These are phyloP conservation scores for Smutsia temminckii DNA, from an alignment of 2,797 vertebrate genomes.

Conservation along the genomic window DNA sequence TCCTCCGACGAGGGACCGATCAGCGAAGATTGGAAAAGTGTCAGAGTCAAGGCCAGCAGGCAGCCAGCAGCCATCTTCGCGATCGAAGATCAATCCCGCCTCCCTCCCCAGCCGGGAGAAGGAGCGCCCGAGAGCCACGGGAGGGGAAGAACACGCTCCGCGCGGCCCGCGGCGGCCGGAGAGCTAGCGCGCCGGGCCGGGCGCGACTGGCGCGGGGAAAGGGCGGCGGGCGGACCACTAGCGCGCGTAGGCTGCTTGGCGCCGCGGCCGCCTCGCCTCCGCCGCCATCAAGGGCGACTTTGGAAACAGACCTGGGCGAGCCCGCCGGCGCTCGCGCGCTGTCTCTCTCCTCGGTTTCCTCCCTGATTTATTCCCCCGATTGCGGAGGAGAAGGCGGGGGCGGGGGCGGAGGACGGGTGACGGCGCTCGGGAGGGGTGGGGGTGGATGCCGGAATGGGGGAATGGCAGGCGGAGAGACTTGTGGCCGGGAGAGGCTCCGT, in stretches of 20 bases:
- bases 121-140: slow-evolving; percentile 2
- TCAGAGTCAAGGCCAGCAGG: slow-evolving; percentile 88
- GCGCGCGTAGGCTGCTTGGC: slow-evolving; percentile 81
- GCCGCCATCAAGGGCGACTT: slow-evolving; percentile 91
- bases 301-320: slow-evolving; percentile 86
- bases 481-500: slow-evolving; percentile 47
- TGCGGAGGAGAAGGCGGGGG: slow-evolving; percentile 63
- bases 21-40: slow-evolving; percentile 87
- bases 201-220: neutral
- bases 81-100: slow-evolving; percentile 82
- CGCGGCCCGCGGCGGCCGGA: neutral
- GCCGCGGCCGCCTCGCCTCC: slow-evolving; percentile 87
- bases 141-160: neutral
- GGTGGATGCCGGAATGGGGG: neutral
- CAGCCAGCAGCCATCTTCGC: slow-evolving; percentile 94
- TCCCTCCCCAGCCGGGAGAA: neutral
- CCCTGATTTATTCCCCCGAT: slow-evolving; percentile 84
- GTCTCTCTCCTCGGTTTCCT: slow-evolving; percentile 49
- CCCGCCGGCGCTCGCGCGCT: slow-evolving; percentile 63
- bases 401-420: slow-evolving; percentile 70
- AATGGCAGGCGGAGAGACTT: slow-evolving; percentile 47
- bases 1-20: slow-evolving; percentile 88
- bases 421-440: slow-evolving; percentile 49
- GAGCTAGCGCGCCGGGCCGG: neutral
- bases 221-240: slow-evolving; percentile 62